These are phyloP conservation scores for Drosophila kanekoi DNA, from an alignment of 2,888 invertebrate genomes.

Conservation along the genomic window DNA sequence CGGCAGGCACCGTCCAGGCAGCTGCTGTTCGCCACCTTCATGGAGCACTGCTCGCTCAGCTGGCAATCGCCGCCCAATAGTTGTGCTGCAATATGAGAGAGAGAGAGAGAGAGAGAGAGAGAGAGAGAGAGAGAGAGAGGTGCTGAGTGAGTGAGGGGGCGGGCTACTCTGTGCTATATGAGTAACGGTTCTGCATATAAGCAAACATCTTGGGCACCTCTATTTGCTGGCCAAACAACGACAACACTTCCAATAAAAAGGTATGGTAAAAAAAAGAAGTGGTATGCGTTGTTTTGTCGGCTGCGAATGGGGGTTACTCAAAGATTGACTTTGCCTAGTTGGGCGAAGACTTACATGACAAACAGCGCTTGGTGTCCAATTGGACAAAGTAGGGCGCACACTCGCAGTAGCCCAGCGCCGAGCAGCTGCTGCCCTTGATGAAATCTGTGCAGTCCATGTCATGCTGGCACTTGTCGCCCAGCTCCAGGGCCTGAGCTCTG, in stretches of 20 bases:
- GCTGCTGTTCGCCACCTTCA: constrained; percentile 95
- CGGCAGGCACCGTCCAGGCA: constrained; percentile 93
- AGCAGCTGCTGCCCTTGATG: constrained; percentile 85
- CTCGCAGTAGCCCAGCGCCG: constrained; percentile 88
- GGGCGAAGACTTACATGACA: constrained; percentile 90
- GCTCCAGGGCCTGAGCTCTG: constrained; percentile 62
- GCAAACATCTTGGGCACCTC: constrained; percentile 32
- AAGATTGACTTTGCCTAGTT: constrained; percentile 68
- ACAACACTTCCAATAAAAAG: constrained; percentile 22
- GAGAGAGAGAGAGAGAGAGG: neutral
- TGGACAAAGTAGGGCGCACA: constrained; percentile 93
- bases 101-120: neutral
- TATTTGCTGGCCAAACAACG: constrained; percentile 28
- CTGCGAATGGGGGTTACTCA: constrained; percentile 53
- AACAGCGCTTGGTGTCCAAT: constrained; percentile 91
- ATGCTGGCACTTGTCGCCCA: constrained; percentile 85
- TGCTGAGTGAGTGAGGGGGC: neutral
- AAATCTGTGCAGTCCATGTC: constrained; percentile 86
- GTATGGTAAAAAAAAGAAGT: constrained; percentile 12
- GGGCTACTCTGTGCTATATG: constrained; percentile 14
- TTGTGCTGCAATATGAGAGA: constrained; percentile 49
- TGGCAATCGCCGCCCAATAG: constrained; percentile 90
- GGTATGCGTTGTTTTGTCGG: constrained; percentile 7
- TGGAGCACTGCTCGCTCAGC: constrained; percentile 93
- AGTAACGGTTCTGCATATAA: constrained; percentile 49